A percentile compares a stretch with the other conserved stretches of the same genome.
Conservation (phyloP, 2,797 vertebrate species). For the Hyperoplus lanceolatus region DNA sequence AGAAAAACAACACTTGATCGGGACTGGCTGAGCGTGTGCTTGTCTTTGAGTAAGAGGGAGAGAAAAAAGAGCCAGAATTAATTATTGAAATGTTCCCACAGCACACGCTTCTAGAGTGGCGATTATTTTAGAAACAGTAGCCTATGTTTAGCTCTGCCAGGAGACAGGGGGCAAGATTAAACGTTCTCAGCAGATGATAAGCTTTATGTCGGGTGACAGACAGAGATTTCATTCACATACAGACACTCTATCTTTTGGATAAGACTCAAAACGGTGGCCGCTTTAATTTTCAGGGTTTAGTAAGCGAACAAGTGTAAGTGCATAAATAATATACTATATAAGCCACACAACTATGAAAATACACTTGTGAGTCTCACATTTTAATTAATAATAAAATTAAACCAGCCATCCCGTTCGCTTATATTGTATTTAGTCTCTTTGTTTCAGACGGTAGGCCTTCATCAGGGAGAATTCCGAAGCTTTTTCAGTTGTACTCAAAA, state of each 20-base stretch:
- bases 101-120: conserved; percentile 25
- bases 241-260: conserved; percentile 60
- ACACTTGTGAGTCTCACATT: neutral
- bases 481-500: neutral
- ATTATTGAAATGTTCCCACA: conserved; percentile 73
- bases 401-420: neutral
- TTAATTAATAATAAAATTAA: neutral
- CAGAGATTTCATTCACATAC: conserved; percentile 33
- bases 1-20: conserved; percentile 37
- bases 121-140: conserved; percentile 68
- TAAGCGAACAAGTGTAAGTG: neutral
- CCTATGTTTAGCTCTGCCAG: conserved; percentile 62
- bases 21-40: conserved; percentile 30
- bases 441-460: neutral
- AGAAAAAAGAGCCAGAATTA: conserved; percentile 57
- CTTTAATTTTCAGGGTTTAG: conserved; percentile 31
- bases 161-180: conserved; percentile 45
- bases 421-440: neutral
- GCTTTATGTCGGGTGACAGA: conserved; percentile 18
- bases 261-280: conserved; percentile 18
- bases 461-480: neutral
- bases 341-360: neutral
- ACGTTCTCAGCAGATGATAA: conserved; percentile 52
- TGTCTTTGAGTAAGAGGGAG: conserved; percentile 39
- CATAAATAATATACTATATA: neutral